Evolutionary conservation across 2,797 vertebrate genomes (phyloP), one percentile per base, ranked within the genome.

Genomic region (Enteromius paludinosus): DNA sequence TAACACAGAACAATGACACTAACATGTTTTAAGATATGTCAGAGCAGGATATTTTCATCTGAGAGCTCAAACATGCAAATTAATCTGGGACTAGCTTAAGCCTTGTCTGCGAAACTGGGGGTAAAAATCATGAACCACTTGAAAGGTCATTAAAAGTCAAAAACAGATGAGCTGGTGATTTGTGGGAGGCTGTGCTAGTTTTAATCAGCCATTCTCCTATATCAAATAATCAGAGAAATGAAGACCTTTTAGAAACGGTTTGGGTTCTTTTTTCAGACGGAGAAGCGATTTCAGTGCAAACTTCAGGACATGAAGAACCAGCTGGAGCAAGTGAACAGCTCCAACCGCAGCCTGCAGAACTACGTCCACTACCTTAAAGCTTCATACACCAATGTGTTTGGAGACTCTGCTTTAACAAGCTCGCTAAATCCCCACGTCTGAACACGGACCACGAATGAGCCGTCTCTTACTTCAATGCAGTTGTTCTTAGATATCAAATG

Each of bases 351-450:
- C 88, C 95, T 99, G 94, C 96, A 97, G 68, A 98, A 95, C 92
- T 99, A 99, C 0, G 96, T 98, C 54, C 95, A 96, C 17, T 98
- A 98, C 89, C 97, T 99, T 70, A 99, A 98, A 88, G 93, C 95
- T 0, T 97, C 97, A 0, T 98, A 97, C 0, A 94, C 96, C 90
- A 97, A 95, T 0, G 96, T 97, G 70, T 98, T 97, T 23, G 95
- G 95, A 3, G 97, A 98, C 18, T 91, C 94, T 43, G 87, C 92
- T 30, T 90, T 96, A 8, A 83, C 94, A 1, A 94, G 93, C 86
- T 96, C 54, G 56, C 18, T 72, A 2, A 70, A 83, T 47, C 35
- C 54, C 23, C n/a, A 41, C 3, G 17, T 68, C 0, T 59, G 25
- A 77, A 59, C n/a, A 25, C 30, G 0, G 20, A 75, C 73, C 2